Evolutionary conservation across 2,113 vertebrate species (phyloP).

Genomic region (Strix uralensis): DNA sequence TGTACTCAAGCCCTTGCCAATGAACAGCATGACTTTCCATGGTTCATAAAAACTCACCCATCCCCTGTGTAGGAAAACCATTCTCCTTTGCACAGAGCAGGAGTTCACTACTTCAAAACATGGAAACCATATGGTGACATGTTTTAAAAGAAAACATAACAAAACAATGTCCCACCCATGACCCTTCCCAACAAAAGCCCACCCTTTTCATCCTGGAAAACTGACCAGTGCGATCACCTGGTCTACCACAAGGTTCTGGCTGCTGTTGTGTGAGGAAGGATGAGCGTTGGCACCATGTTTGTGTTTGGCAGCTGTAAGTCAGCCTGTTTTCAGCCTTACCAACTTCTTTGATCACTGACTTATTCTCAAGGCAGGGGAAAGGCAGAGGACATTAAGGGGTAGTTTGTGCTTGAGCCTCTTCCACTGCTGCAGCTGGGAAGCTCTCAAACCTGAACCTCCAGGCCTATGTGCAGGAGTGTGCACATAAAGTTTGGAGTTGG

Average conservation of each 20-base stretch:
- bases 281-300: background rate
- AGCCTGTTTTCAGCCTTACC: background rate
- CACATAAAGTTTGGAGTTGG: background rate
- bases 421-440: background rate
- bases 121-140: background rate
- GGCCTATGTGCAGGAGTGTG: background rate
- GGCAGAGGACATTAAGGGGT: background rate
- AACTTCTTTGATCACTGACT: background rate
- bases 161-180: background rate
- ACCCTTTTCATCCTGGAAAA: background rate
- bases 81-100: conserved; percentile 7
- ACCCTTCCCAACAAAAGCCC: background rate
- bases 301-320: background rate
- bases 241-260: background rate
- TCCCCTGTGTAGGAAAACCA: background rate
- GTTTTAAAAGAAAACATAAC: conserved; percentile 25
- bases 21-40: conserved; percentile 26
- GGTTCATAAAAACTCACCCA: conserved; percentile 48
- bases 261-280: background rate
- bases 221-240: background rate
- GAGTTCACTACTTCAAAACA: conserved; percentile 20
- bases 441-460: background rate
- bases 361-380: background rate
- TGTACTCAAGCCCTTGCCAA: conserved; percentile 8
- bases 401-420: background rate